phyloP scores from a whole-genome alignment of 2,888 invertebrate genomes.

The Erebia aethiops region DNA sequence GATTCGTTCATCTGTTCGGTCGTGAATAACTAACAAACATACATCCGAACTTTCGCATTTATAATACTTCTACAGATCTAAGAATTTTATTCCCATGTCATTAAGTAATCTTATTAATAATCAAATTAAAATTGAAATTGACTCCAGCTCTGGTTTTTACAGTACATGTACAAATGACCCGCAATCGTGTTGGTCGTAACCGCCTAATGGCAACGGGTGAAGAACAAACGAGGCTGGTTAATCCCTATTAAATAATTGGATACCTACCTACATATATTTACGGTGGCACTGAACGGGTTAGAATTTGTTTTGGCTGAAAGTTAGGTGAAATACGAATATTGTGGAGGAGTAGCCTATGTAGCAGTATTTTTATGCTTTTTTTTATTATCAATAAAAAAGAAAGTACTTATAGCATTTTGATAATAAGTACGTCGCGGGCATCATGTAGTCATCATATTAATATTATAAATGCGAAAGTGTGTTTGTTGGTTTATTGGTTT shows the following conservation, averaged over 20 bases:
- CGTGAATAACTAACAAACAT: too few species aligned
- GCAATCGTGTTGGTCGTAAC: conserved; percentile 36
- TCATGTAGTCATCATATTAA: too few species aligned
- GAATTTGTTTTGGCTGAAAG: conserved; percentile 24
- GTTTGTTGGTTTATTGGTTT: too few species aligned
- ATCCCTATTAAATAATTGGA: conserved; percentile 55
- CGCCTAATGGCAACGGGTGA: conserved; percentile 38
- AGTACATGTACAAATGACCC: conserved; percentile 33
- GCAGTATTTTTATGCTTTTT: too few species aligned
- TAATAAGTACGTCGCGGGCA: too few species aligned
- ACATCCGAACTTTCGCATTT: background rate
- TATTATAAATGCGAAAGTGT: too few species aligned
- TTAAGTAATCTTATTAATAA: background rate
- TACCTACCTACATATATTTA: conserved; percentile 28
- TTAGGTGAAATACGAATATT: background rate
- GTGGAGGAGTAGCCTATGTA: background rate
- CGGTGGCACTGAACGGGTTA: conserved; percentile 28
- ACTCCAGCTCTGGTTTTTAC: background rate
- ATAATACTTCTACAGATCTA: too few species aligned
- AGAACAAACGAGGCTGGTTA: conserved; percentile 42
- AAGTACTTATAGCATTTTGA: too few species aligned
- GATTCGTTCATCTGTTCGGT: too few species aligned
- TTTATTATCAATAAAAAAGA: too few species aligned
- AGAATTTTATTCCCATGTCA: too few species aligned
- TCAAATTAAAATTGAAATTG: background rate